These are phyloP conservation scores for Thera britannica DNA, from an alignment of 2,888 invertebrate genomes.

Conservation along the genomic window DNA sequence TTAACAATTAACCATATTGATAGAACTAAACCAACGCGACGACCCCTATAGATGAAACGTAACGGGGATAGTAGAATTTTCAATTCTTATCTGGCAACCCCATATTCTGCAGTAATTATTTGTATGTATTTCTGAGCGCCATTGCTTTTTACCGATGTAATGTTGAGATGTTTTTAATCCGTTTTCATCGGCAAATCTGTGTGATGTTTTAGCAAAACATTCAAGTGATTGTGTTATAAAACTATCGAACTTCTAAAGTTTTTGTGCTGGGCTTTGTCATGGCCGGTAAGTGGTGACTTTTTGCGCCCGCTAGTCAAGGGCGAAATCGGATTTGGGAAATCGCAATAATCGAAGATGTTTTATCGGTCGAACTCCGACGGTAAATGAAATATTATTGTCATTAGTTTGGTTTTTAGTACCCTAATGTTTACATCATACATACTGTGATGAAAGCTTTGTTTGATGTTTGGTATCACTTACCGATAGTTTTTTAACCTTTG, in stretches of 20 bases:
- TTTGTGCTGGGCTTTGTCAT: slow-evolving; percentile 88
- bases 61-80: slow-evolving; percentile 50
- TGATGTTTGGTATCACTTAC: slow-evolving; percentile 78
- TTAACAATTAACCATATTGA: no score
- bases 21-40: no score
- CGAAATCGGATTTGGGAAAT: slow-evolving; percentile 84
- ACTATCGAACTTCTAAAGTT: slow-evolving; percentile 83
- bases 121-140: slow-evolving; percentile 83
- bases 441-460: slow-evolving; percentile 71
- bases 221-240: slow-evolving; percentile 81
- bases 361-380: slow-evolving; percentile 85
- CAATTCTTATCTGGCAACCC: slow-evolving; percentile 63
- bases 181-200: slow-evolving; percentile 84
- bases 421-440: slow-evolving; percentile 75
- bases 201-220: slow-evolving; percentile 83
- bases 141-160: slow-evolving; percentile 84
- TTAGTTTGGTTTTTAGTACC: slow-evolving; percentile 80
- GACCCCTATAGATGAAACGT: no score
- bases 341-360: slow-evolving; percentile 85
- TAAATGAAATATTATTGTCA: slow-evolving; percentile 84
- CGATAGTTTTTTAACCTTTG: slow-evolving; percentile 75
- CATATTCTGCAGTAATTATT: slow-evolving; percentile 78
- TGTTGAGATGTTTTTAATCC: slow-evolving; percentile 86
- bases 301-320: slow-evolving; percentile 84
- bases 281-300: slow-evolving; percentile 91